Base-by-base conservation (phyloP, 1,140 invertebrate species). In the Hylyphantes graminicola region DNA sequence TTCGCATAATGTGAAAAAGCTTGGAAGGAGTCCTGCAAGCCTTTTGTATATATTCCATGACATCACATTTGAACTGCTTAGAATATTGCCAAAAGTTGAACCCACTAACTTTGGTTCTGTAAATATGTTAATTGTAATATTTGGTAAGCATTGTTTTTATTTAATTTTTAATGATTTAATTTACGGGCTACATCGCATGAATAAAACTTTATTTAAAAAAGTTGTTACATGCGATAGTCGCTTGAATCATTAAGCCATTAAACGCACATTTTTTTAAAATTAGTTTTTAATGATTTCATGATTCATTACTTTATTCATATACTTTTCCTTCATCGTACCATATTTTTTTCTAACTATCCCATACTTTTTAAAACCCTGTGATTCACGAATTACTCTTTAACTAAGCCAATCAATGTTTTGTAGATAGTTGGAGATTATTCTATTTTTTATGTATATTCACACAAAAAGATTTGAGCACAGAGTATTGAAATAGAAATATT, bases 1-100 rank as follows among this genome's bases (percentile, higher is more conserved):
- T 65, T 78, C 61, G 51, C 48, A 65, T 74, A 15, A 74, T 48
- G 73, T 81, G 55, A 55, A 53, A 63, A 35, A 75, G 80, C 80
- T 83, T 81, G 68, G 57, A 50, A 70, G 21, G 72, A 75, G 80
- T 83, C 80, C 80, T 83, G 80, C 80, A 83, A 83, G 51, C 80
- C 72, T 74, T 65, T 61, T 83, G 72, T 83, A 83, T 21, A 83
- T 83, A 74, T 74, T 74, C 80, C 72, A 75, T 75, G 72, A 83
- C 80, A 83, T 65, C 13, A 17, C 57, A 63, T 81, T 73, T 51
- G 35, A 19, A 65, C 51, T 83, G 50, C 55, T 74, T 64, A 51
- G 55, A 54, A 68, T 75, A n/a, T 75, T 75, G 80, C 80, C 70
- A 74, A 83, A 59, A n/a, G 15, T 64, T 64, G 7, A 68, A 68